Evolutionary conservation across 2,797 vertebrate genomes (phyloP).

Genomic region (Selene dorsalis): DNA sequence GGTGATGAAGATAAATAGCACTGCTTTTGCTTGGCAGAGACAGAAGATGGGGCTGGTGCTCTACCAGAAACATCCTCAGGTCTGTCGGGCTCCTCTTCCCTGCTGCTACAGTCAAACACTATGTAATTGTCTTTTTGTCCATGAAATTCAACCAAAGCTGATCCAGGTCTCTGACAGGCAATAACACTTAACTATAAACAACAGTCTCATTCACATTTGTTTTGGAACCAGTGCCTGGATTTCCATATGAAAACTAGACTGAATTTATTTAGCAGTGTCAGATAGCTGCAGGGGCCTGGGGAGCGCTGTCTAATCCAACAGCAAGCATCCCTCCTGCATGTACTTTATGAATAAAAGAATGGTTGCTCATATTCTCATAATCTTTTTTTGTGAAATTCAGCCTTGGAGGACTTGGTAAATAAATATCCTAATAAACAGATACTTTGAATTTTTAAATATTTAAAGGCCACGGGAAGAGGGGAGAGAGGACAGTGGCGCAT

Average conservation of each 20-base stretch:
- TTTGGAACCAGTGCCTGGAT: constrained; percentile 13
- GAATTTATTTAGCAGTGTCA: constrained; percentile 44
- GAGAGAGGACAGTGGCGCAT: constrained; percentile 1
- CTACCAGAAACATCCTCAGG: constrained; percentile 27
- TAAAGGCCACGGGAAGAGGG: neutral
- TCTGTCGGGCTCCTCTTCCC: constrained; percentile 5
- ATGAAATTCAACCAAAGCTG: constrained; percentile 41
- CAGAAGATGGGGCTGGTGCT: constrained; percentile 76
- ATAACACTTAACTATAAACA: constrained; percentile 29
- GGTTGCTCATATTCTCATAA: constrained; percentile 30
- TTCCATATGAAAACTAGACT: constrained; percentile 30
- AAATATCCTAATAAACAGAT: constrained; percentile 45
- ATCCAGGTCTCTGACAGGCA: constrained; percentile 39
- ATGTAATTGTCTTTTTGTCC: constrained; percentile 26
- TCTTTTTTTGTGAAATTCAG: constrained; percentile 35
- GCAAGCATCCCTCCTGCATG: constrained; percentile 27
- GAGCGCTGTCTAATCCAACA: constrained; percentile 43
- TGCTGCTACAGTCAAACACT: constrained; percentile 1
- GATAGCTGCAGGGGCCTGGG: constrained; percentile 48
- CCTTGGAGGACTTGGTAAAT: constrained; percentile 7
- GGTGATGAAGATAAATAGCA: constrained; percentile 57
- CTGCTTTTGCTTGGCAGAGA: constrained; percentile 53
- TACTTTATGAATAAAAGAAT: constrained; percentile 65
- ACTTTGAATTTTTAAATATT: constrained; percentile 36
- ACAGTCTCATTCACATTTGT: constrained; percentile 18